Evolutionary conservation across 1,140 invertebrate genomes (phyloP), one percentile per base, ranked within the genome.

Genomic region (Psilanteris sp.): DNA sequence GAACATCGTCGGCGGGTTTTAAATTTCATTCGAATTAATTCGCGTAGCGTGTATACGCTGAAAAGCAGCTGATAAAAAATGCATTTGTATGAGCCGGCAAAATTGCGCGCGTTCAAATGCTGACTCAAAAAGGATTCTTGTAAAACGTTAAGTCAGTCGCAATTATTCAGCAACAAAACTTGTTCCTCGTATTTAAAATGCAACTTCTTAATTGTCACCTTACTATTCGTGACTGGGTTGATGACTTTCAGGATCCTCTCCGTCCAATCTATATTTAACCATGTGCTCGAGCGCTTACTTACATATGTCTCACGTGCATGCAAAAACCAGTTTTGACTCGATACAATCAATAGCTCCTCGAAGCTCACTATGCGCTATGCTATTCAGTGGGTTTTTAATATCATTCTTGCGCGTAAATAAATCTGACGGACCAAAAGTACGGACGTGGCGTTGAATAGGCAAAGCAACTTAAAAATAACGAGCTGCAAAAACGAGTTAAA

Each of bases 201-300:
- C 31, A 64, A 62, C 57, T 50, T 76, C 62, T 76, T 76, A 68
- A 76, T 68, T 67, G 54, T 75, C 62, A 68, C 55, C 55, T 75
- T 27, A 31, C 55, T 64, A 43, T 54, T 68, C 36, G 62, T 14
- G 50, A 55, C 41, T 68, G 41, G 29, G 59, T 36, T 62, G 72
- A 57, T 76, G 64, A 76, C 72, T 76, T 76, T 70, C 43, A 76
- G 64, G 48, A 64, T 70, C 72, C 50, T 76, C 72, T 62, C 64
- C n/a, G n/a, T 57, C 46, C 72, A 68, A 57, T 68, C 55, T 75
- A 70, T 76, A 76, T 76, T 64, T 76, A 76, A 75, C 57, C 64
- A 39, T 64, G 41, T 34, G 36, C 72, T 64, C 62, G 57, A 31
- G 32, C 22, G 54, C 46, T 74, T 50, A 48, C 57, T 64, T 61